Percentiles rank a stretch among this genome's conserved stretches.
Evolutionary conservation across 1,140 invertebrate species (phyloP).

Genomic region (Drusus annulatus): DNA sequence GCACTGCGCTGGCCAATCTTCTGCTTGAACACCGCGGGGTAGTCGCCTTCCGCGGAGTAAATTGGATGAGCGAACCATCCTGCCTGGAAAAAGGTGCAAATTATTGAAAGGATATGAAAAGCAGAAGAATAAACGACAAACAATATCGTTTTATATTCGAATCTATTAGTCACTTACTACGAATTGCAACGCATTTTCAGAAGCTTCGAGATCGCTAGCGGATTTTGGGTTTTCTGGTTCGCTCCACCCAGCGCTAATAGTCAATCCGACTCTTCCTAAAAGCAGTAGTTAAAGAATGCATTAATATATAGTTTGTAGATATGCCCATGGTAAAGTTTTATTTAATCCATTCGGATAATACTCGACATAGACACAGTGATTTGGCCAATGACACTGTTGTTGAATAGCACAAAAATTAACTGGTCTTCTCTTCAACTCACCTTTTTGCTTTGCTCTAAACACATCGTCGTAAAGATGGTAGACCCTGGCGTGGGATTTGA

Average conservation of each 20-base stretch:
- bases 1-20: slow-evolving; percentile 72
- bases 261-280: slow-evolving; percentile 70
- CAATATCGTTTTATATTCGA: neutral
- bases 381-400: no score
- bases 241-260: slow-evolving; percentile 67
- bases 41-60: slow-evolving; percentile 75
- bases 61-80: slow-evolving; percentile 78
- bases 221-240: slow-evolving; percentile 64
- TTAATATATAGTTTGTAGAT: neutral
- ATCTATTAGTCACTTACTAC: slow-evolving; percentile 57
- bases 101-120: neutral
- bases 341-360: no score
- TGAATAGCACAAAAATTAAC: no score
- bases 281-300: slow-evolving; percentile 2
- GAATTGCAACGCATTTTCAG: slow-evolving; percentile 65
- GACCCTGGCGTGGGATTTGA: slow-evolving; percentile 75
- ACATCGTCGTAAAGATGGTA: slow-evolving; percentile 78
- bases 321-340: no score
- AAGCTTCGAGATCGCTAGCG: slow-evolving; percentile 66
- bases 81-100: neutral
- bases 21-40: slow-evolving; percentile 74
- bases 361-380: no score
- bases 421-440: slow-evolving; percentile 61
- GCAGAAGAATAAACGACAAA: neutral
- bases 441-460: slow-evolving; percentile 73